Percentiles rank a stretch among this genome's conserved stretches.
These are phyloP conservation scores for Hedychridium roseum DNA, from an alignment of 2,888 invertebrate genomes.

Conservation along the genomic window DNA sequence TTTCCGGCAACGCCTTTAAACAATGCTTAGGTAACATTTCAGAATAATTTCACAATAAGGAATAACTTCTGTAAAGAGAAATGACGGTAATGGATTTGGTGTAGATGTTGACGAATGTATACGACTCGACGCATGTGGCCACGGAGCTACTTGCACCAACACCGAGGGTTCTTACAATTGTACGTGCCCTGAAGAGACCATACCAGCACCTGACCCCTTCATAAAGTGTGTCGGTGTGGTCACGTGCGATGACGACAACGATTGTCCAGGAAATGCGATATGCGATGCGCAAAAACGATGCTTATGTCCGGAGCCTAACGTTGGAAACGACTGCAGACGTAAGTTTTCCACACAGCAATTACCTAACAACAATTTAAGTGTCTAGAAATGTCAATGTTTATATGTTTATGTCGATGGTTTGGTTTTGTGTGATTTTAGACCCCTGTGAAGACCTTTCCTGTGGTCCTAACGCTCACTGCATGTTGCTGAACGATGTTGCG, in stretches of 20 bases:
- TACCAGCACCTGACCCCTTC: slow-evolving; percentile 85
- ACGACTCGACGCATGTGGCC: slow-evolving; percentile 76
- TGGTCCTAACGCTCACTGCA: slow-evolving; percentile 88
- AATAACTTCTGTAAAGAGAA: too few species aligned
- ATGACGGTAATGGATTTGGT: too few species aligned
- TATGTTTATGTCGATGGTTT: too few species aligned
- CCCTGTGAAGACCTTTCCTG: slow-evolving; percentile 88
- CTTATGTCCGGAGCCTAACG: slow-evolving; percentile 88
- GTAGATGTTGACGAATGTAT: slow-evolving; percentile 84
- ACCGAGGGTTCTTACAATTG: slow-evolving; percentile 80
- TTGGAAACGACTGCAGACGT: slow-evolving; percentile 92
- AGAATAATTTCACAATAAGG: too few species aligned
- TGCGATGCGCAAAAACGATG: slow-evolving; percentile 83
- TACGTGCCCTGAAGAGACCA: slow-evolving; percentile 81
- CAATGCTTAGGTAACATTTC: slow-evolving; percentile 75
- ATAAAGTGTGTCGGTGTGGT: slow-evolving; percentile 84
- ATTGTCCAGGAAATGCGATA: slow-evolving; percentile 90
- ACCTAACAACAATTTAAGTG: too few species aligned
- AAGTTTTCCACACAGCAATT: too few species aligned
- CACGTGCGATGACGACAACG: slow-evolving; percentile 76
- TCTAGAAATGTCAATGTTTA: too few species aligned
- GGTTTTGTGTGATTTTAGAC: slow-evolving; percentile 66
- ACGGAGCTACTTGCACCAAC: slow-evolving; percentile 83
- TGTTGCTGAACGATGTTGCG: slow-evolving; percentile 82
- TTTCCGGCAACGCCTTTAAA: slow-evolving; percentile 82